These are phyloP conservation scores for Aptenodytes forsteri DNA, from an alignment of 2,113 vertebrate species.

Conservation along the genomic window DNA sequence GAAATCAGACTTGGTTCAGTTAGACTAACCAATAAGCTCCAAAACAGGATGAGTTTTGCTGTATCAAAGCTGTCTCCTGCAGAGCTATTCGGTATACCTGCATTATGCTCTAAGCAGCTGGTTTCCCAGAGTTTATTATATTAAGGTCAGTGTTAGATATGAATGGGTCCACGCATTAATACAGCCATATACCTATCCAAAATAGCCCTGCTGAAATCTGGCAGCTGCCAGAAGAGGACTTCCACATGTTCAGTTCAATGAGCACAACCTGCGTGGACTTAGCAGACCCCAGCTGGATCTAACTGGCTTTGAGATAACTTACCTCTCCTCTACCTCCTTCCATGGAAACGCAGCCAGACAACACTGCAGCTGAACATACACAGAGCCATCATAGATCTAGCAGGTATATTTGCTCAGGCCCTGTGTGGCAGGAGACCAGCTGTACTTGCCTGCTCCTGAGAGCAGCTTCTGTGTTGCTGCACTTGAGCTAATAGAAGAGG, in stretches of 20 bases:
- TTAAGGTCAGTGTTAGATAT: not conserved
- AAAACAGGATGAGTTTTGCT: not conserved
- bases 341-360: not conserved
- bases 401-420: not conserved
- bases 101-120: not conserved
- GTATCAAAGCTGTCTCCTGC: not conserved
- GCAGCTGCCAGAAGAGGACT: not conserved
- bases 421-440: not conserved
- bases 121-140: not conserved
- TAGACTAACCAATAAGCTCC: not conserved
- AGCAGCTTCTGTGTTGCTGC: not conserved
- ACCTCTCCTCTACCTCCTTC: not conserved
- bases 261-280: not conserved
- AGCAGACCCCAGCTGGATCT: not conserved
- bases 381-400: not conserved
- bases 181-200: not conserved
- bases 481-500: not conserved
- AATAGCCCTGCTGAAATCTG: not conserved
- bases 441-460: not conserved
- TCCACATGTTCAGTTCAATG: not conserved
- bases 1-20: not conserved
- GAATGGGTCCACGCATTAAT: not conserved
- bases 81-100: not conserved
- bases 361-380: not conserved
- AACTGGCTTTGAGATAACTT: not conserved